Conservation (phyloP, 1,140 invertebrate species). For the Conus betulinus region DNA sequence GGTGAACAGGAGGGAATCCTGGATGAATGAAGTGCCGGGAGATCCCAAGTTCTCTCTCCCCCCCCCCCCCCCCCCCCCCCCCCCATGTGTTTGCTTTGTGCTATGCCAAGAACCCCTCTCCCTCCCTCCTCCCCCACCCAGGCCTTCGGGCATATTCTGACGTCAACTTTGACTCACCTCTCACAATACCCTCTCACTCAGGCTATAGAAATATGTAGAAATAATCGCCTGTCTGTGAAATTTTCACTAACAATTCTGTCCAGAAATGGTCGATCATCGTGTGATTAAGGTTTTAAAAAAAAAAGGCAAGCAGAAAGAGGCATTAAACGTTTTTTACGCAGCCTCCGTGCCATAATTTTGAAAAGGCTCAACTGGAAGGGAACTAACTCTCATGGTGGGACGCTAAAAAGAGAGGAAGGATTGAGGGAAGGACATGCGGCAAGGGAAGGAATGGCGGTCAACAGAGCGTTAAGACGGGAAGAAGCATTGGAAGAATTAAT, state of each 20-base stretch:
- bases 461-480: background rate
- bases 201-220: background rate
- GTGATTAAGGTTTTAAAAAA: background rate
- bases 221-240: background rate
- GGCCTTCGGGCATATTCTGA: background rate
- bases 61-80: too few relatives aligned
- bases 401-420: too few relatives aligned
- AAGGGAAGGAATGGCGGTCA: background rate
- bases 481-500: constrained; percentile 4
- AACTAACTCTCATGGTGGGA: background rate
- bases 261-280: background rate
- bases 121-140: too few relatives aligned
- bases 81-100: constrained; percentile 7
- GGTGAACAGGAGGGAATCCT: background rate
- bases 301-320: constrained; percentile 8
- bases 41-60: background rate
- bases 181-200: background rate
- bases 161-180: constrained; percentile 12
- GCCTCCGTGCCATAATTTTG: too few relatives aligned
- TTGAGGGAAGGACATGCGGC: too few relatives aligned
- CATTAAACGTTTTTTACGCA: background rate
- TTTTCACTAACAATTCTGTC: background rate
- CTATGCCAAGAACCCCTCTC: background rate
- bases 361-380: background rate
- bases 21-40: constrained; percentile 17